Conservation (phyloP, 1,140 invertebrate species). For the Fopius arisanus region DNA sequence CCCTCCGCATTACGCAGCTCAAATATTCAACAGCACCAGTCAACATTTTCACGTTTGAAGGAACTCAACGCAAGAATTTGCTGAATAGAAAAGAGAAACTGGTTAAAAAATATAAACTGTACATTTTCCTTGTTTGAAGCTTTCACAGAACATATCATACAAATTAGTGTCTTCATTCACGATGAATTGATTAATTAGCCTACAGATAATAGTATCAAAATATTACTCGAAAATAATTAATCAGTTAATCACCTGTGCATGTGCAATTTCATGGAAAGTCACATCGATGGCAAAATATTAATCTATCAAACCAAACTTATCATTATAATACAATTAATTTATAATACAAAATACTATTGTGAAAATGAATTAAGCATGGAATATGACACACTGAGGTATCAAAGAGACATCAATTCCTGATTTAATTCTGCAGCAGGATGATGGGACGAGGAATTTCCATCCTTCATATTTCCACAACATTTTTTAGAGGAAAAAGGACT, state of each 20-base stretch:
- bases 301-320: not conserved
- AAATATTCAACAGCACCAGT: not conserved
- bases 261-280: constrained; percentile 6
- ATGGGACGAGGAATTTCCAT: not conserved
- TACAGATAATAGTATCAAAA: constrained; percentile 1
- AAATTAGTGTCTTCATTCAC: not conserved
- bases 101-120: constrained; percentile 1
- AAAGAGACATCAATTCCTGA: constrained; percentile 10
- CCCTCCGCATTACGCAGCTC: too few species aligned
- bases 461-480: too few species aligned
- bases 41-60: not conserved
- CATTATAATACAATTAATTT: not conserved
- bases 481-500: too few species aligned
- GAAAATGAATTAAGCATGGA: constrained; percentile 19
- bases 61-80: not conserved
- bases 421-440: not conserved
- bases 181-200: not conserved
- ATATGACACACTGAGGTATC: constrained; percentile 15
- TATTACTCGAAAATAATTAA: not conserved
- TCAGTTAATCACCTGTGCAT: constrained; percentile 3
- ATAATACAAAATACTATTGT: constrained; percentile 8
- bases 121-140: not conserved
- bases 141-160: not conserved
- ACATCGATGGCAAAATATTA: constrained; percentile 4
- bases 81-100: not conserved